These are phyloP conservation scores for Neria commutata DNA, from an alignment of 2,888 invertebrate species.

Conservation along the genomic window DNA sequence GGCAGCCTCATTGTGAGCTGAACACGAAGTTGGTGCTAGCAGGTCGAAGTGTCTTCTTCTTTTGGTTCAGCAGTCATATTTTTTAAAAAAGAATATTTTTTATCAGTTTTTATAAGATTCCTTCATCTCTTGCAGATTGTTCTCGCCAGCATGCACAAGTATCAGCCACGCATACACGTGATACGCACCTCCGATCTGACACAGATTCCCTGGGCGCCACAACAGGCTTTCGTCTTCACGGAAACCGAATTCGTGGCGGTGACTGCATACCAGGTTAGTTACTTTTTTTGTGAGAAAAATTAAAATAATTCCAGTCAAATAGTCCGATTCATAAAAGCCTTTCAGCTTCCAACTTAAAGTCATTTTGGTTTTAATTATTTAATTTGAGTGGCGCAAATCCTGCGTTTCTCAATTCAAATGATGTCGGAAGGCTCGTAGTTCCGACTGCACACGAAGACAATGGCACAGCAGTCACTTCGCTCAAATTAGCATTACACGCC, in stretches of 20 bases:
- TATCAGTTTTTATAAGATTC: conserved; percentile 30
- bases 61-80: neutral
- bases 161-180: conserved; percentile 86
- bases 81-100: neutral
- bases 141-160: conserved; percentile 96
- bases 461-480: conserved; percentile 3
- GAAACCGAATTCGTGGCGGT: conserved; percentile 94
- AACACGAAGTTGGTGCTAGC: no score
- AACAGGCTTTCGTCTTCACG: conserved; percentile 71
- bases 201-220: conserved; percentile 73
- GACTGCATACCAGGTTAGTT: conserved; percentile 87
- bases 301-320: no score
- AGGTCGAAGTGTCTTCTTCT: neutral
- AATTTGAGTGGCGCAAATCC: conserved; percentile 51
- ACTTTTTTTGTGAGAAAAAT: no score
- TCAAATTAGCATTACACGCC: no score
- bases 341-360: conserved; percentile 8
- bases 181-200: conserved; percentile 76
- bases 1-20: no score
- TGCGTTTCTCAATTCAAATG: neutral
- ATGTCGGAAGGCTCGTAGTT: no score
- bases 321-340: no score
- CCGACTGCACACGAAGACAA: neutral
- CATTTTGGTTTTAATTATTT: conserved; percentile 49
- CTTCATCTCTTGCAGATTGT: conserved; percentile 70